Conservation (phyloP, 35 echinoderm and acorn worm genomes). For the Eucidaris tribuloides region DNA sequence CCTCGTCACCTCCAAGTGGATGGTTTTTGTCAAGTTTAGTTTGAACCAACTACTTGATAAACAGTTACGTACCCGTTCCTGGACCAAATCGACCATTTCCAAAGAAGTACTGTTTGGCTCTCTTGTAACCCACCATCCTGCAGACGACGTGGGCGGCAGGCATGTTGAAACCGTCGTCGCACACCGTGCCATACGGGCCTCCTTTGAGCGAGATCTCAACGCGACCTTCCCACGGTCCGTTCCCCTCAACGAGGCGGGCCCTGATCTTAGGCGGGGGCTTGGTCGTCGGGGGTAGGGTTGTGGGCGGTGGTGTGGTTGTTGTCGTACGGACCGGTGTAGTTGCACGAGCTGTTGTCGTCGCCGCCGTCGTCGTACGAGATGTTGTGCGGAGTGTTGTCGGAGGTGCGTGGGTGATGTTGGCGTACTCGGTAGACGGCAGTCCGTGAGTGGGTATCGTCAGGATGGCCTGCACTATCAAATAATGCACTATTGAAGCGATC, state of each 20-base stretch:
- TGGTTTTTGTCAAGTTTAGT: background rate
- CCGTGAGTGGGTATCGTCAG: too few species aligned
- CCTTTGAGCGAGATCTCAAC: slow-evolving; percentile 49
- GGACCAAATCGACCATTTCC: slow-evolving; percentile 43
- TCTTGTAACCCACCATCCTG: slow-evolving; percentile 52
- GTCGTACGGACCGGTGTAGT: background rate
- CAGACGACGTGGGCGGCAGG: slow-evolving; percentile 57
- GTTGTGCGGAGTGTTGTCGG: too few species aligned
- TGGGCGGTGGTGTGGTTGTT: background rate
- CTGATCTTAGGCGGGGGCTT: background rate
- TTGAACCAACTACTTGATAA: background rate
- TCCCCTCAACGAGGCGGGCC: background rate
- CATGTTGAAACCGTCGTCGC: slow-evolving; percentile 65
- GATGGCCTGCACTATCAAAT: too few species aligned
- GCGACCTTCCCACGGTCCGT: slow-evolving; percentile 31
- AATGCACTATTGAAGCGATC: too few species aligned
- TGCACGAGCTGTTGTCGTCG: background rate
- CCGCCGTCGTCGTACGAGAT: background rate
- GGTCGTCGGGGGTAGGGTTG: background rate
- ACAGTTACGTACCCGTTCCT: slow-evolving; percentile 18
- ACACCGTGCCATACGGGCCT: slow-evolving; percentile 52
- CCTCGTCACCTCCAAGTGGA: background rate
- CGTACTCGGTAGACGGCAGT: too few species aligned
- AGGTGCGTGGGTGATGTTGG: too few species aligned
- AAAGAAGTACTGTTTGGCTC: slow-evolving; percentile 39